Evolutionary conservation across 2,888 invertebrate species (phyloP), one percentile per base, ranked within the genome.

Genomic region (Sarcophaga subvicina): DNA sequence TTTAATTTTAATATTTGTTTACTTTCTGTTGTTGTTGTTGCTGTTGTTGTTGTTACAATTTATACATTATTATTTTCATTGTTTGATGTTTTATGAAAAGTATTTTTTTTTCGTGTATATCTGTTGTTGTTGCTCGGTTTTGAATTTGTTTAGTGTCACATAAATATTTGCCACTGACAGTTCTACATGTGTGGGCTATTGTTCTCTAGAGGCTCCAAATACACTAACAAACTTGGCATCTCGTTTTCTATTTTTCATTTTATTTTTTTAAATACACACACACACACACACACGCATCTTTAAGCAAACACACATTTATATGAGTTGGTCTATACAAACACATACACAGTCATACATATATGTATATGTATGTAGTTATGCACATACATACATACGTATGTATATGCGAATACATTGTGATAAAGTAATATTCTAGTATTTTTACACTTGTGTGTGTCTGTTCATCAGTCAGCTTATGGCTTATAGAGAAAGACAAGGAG

Each of bases 121-220:
- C 63, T 54, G 10, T 20, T 60, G 11, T 60, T 73, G 25, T 49
- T 80, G 69, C 69, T 72, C 22, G 47, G 54, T 72, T 70, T 80
- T 77, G 63, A 47, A 86, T 86, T 83, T 83, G 86, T 80, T 83
- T 77, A 77, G 83, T 86, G 86, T 80, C 86, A 86, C 80, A 86
- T 80, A 83, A 86, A 86, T 80, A 86, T 80, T 80, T 83, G 80
- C 71, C 67, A 75, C 79, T 80, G 86, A 83, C 86, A 83, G 80
- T 66, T 80, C 17, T 54, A 45, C 54, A 76, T 83, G 49, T 86
- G 60, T 77, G 77, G 77, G 67, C 80, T 54, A 78, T 80, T 83
- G 83, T 80, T 63, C 83, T 86, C 83, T 49, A 25, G 80, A 78
- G 73, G 73, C 64, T 73, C 70, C 20, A 83, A 83, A 80, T 76